A percentile compares a stretch with the other conserved stretches of the same genome.
Evolutionary conservation across 30 jellyfish, hydroid and myxozoan species (phyloP).

Genomic region (Mastigias papua): DNA sequence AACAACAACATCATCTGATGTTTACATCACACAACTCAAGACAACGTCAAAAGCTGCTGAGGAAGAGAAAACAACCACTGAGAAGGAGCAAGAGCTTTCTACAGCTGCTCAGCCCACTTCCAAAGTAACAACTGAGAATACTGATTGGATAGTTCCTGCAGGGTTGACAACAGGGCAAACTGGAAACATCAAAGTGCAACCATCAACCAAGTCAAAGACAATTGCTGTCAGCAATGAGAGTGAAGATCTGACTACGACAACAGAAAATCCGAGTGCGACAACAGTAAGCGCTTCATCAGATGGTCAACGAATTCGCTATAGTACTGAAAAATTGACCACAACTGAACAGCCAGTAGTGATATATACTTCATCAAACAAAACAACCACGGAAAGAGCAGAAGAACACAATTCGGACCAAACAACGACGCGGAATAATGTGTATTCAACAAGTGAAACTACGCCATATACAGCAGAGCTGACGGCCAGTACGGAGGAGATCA

Average conservation of each 20-base stretch:
- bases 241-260: slow-evolving; percentile 32
- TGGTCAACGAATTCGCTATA: background rate
- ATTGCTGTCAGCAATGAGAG: slow-evolving; percentile 34
- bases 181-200: slow-evolving; percentile 14
- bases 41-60: background rate
- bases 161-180: slow-evolving; percentile 48
- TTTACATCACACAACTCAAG: background rate
- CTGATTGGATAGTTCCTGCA: slow-evolving; percentile 45
- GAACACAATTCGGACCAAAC: slow-evolving; percentile 30
- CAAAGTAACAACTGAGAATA: slow-evolving; percentile 2
- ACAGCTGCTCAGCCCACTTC: slow-evolving; percentile 44
- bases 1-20: slow-evolving; percentile 42
- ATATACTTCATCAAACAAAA: slow-evolving; percentile 20
- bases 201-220: slow-evolving; percentile 32
- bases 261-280: slow-evolving; percentile 15
- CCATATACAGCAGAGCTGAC: slow-evolving; percentile 19
- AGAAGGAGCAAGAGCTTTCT: slow-evolving; percentile 2
- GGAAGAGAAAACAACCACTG: slow-evolving; percentile 18
- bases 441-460: background rate
- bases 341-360: slow-evolving; percentile 7
- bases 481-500: slow-evolving; percentile 2
- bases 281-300: background rate
- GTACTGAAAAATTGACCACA: background rate
- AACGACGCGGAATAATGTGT: slow-evolving; percentile 25
- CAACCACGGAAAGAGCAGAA: slow-evolving; percentile 30